Evolutionary conservation across 1,140 invertebrate species (phyloP).

Genomic region (Pseudomyrmex dendroicus): DNA sequence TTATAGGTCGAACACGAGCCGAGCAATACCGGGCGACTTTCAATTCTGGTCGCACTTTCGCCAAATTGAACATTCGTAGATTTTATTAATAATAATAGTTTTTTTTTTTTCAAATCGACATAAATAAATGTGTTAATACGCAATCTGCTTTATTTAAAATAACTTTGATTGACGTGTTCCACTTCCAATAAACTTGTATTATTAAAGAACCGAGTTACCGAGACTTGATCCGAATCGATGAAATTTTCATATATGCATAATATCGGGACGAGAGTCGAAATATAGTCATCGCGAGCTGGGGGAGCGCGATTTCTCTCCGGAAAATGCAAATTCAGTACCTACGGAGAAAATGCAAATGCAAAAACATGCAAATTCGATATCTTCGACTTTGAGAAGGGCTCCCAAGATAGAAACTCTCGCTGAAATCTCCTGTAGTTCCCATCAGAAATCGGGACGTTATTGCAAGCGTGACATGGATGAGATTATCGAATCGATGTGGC

Average conservation of each 20-base stretch:
- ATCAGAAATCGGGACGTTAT: slow-evolving; percentile 65
- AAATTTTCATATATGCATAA: slow-evolving; percentile 19
- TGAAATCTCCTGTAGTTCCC: slow-evolving; percentile 20
- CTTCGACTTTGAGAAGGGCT: slow-evolving; percentile 50
- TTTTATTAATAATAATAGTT: background rate
- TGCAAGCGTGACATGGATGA: slow-evolving; percentile 48
- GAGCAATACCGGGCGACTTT: slow-evolving; percentile 5
- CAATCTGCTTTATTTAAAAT: background rate
- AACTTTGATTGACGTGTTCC: background rate
- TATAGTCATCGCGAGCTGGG: background rate
- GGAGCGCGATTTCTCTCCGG: background rate
- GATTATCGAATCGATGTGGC: slow-evolving; percentile 57
- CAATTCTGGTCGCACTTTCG: slow-evolving; percentile 6
- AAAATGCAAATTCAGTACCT: slow-evolving; percentile 43
- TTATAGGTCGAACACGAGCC: slow-evolving; percentile 10
- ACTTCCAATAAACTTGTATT: background rate
- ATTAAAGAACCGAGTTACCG: background rate
- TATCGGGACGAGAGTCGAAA: slow-evolving; percentile 10
- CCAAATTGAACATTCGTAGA: background rate
- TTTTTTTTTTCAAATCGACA: too few relatives aligned
- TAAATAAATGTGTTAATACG: too few relatives aligned
- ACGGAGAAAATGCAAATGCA: slow-evolving; percentile 47
- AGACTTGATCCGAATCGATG: slow-evolving; percentile 17
- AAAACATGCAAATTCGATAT: slow-evolving; percentile 57
- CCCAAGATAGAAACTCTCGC: slow-evolving; percentile 12